Conservation (phyloP, 2,888 invertebrate species). For the Cremastobaeus sp. region DNA sequence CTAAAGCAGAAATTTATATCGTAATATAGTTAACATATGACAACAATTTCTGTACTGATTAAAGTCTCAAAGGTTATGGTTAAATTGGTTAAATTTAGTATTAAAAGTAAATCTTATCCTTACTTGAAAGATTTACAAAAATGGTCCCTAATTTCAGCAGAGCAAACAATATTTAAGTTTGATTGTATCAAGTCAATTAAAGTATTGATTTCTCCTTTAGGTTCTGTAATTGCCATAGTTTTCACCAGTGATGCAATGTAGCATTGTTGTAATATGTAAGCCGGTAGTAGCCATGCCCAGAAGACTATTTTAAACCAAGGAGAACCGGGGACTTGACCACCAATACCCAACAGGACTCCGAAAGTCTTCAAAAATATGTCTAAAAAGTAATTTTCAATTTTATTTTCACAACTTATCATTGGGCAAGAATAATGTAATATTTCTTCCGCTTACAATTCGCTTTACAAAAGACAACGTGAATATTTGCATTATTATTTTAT, state of each 20-base stretch:
- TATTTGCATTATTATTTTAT: too few relatives aligned
- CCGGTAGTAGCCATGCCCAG: constrained; percentile 56
- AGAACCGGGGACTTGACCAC: constrained; percentile 41
- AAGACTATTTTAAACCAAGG: constrained; percentile 47
- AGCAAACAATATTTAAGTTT: constrained; percentile 42
- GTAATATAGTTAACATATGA: too few relatives aligned
- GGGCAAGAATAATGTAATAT: too few relatives aligned
- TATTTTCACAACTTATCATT: too few relatives aligned
- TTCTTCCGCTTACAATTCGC: too few relatives aligned
- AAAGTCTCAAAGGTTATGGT: too few relatives aligned
- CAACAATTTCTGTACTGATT: too few relatives aligned
- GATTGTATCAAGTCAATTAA: constrained; percentile 43
- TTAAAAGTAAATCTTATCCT: not conserved
- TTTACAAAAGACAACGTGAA: too few relatives aligned
- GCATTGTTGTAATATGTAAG: constrained; percentile 52
- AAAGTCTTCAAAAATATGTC: constrained; percentile 52
- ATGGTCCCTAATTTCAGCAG: constrained; percentile 27
- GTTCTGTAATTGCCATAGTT: constrained; percentile 45
- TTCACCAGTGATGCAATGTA: constrained; percentile 51
- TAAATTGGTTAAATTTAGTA: not conserved
- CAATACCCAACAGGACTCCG: constrained; percentile 48
- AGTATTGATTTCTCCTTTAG: constrained; percentile 40
- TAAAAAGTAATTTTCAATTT: too few relatives aligned
- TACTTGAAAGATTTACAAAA: constrained; percentile 28
- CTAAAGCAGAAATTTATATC: too few relatives aligned